Evolutionary conservation across 2,888 invertebrate genomes (phyloP), one percentile per base, ranked within the genome.

Genomic region (Lasius fuliginosus): DNA sequence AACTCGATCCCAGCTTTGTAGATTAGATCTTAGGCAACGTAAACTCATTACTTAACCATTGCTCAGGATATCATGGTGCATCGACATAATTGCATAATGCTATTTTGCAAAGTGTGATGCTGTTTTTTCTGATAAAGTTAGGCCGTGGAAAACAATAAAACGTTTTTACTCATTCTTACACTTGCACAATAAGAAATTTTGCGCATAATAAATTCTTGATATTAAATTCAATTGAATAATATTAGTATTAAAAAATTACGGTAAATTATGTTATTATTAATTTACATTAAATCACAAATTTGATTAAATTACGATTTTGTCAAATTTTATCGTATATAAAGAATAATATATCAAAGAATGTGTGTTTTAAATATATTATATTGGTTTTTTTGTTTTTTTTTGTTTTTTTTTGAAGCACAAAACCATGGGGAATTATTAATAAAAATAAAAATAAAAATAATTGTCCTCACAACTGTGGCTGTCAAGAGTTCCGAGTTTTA

Each of bases 1-100:
- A 49, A 60, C 60, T 71, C 60, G 60, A 81, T 81, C 79, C 27
- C 60, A 12, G 73, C 36, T 81, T 81, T 81, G 46, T 62, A 81
- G 60, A 71, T 23, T 73, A 46, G 73, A 71, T 18, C 79, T 81
- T 81, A 81, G 73, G 46, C 73, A 60, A 71, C 71, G 23, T 79
- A 81, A 81, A 71, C 79, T 71, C 73, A 71, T 79, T 79, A 73
- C 73, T 79, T 79, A 81, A 81, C 46, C 60, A 81, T 12, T 71
- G 46, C 46, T 81, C 60, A 42, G 27, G 46, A 33, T 79, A 58
- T 79, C 60, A 71, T 60, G 18, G 71, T 46, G 42, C 73, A 33
- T 81, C 79, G 60, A 46, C 73, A 12, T 71, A 69, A 79, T 79
- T 53, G 69, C 46, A 60, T 71, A 46, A 81, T 36, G 23, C 71